Percentiles rank a stretch among this genome's conserved stretches.
Conservation (phyloP, 2,113 vertebrate genomes). For the Seriola rivoliana region DNA sequence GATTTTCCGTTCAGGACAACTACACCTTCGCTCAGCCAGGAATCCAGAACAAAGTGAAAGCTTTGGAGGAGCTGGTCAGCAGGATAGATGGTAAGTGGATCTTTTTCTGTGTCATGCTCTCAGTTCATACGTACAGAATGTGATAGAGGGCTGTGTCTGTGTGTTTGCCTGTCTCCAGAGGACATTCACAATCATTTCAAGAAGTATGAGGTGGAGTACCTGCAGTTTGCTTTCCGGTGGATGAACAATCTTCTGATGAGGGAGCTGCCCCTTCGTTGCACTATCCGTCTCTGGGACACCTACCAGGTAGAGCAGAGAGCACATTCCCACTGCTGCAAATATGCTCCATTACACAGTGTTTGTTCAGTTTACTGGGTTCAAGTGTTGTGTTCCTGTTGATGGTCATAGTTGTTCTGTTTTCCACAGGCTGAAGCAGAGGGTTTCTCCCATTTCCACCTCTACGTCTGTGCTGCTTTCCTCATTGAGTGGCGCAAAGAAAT, state of each 20-base stretch:
- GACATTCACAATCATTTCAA: conserved; percentile 93
- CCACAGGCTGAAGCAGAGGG: conserved; percentile 93
- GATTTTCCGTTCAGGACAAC: conserved; percentile 87
- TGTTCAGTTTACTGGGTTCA: not conserved
- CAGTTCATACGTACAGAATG: not conserved
- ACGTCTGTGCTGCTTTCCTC: conserved; percentile 95
- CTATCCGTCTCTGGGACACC: conserved; percentile 96
- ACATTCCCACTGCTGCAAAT: conserved; percentile 7
- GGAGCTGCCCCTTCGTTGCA: conserved; percentile 93
- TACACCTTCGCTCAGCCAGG: conserved; percentile 99
- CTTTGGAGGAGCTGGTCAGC: conserved; percentile 96
- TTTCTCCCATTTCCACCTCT: conserved; percentile 96
- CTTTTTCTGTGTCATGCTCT: not conserved
- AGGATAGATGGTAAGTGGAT: conserved; percentile 92
- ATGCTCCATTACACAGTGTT: not conserved
- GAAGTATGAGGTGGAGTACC: conserved; percentile 93
- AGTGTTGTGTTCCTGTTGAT: not conserved
- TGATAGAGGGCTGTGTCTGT: not conserved
- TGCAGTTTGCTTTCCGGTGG: conserved; percentile 95
- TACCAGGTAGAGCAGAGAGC: conserved; percentile 88
- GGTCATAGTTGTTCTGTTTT: not conserved
- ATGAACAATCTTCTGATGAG: conserved; percentile 91
- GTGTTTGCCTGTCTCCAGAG: conserved; percentile 82
- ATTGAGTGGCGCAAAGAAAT: conserved; percentile 97
- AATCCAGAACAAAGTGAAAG: conserved; percentile 99